phyloP scores from a whole-genome alignment of 2,888 invertebrate species.

The Noctua pronuba region DNA sequence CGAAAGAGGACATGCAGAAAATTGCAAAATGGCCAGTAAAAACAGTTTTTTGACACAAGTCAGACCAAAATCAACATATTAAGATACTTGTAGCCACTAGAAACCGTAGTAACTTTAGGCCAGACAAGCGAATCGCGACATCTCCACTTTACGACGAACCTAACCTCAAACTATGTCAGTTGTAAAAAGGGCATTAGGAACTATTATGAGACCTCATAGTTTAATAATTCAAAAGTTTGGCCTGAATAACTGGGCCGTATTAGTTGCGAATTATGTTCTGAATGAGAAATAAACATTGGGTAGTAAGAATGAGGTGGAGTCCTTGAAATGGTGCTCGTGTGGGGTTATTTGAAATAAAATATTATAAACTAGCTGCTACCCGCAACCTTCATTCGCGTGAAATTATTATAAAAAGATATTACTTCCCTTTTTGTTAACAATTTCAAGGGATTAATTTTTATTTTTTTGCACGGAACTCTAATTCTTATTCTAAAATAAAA shows the following conservation, averaged over 20 bases:
- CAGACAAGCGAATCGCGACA: constrained; percentile 44
- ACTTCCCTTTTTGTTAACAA: too few species aligned
- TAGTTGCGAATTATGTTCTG: constrained; percentile 45
- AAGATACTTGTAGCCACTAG: background rate
- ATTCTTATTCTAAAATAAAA: too few species aligned
- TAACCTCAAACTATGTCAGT: constrained; percentile 53
- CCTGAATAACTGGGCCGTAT: constrained; percentile 39
- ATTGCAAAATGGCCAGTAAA: background rate
- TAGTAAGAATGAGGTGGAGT: background rate
- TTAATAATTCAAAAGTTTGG: constrained; percentile 57
- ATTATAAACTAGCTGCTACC: too few species aligned
- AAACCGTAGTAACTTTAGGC: background rate
- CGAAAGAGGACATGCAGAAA: background rate
- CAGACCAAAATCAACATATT: background rate
- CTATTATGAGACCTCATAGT: constrained; percentile 43
- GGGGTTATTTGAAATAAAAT: background rate
- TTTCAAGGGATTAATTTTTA: too few species aligned
- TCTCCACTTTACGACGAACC: constrained; percentile 63
- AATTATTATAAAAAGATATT: too few species aligned
- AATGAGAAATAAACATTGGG: constrained; percentile 37
- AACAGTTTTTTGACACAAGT: background rate
- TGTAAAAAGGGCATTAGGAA: constrained; percentile 54
- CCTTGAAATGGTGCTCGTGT: background rate
- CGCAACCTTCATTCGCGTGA: too few species aligned
- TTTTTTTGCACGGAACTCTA: too few species aligned